A percentile compares a stretch with the other conserved stretches of the same genome.
phyloP scores from a whole-genome alignment of 2,888 invertebrate genomes.

The Plagodis dolabraria region DNA sequence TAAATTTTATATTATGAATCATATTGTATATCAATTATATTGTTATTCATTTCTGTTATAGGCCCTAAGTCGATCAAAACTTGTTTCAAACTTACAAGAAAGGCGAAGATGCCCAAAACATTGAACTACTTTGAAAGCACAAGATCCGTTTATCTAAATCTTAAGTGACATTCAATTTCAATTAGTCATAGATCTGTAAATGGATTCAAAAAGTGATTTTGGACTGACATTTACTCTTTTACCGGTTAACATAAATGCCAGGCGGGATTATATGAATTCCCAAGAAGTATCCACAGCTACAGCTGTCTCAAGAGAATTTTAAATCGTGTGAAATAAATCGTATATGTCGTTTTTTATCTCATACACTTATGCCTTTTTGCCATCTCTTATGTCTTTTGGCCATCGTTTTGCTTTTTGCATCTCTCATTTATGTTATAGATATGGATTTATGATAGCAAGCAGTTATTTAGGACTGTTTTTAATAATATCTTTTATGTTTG shows the following conservation, averaged over 20 bases:
- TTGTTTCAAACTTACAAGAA: too few relatives aligned
- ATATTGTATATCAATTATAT: too few relatives aligned
- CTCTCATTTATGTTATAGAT: slow-evolving; percentile 31
- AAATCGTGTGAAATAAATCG: slow-evolving; percentile 57
- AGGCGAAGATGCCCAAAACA: slow-evolving; percentile 22
- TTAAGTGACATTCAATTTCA: slow-evolving; percentile 68
- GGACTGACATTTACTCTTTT: slow-evolving; percentile 62
- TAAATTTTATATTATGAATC: too few relatives aligned
- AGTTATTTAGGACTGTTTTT: slow-evolving; percentile 26
- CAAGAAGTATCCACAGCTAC: slow-evolving; percentile 45
- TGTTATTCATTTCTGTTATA: too few relatives aligned
- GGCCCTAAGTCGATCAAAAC: too few relatives aligned
- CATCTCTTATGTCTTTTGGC: slow-evolving; percentile 24
- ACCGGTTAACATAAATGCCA: slow-evolving; percentile 69
- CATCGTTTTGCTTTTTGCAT: slow-evolving; percentile 12
- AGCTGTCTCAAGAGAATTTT: slow-evolving; percentile 44
- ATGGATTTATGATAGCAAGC: slow-evolving; percentile 22
- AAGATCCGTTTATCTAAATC: slow-evolving; percentile 64
- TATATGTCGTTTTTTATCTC: slow-evolving; percentile 44
- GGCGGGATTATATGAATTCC: slow-evolving; percentile 63
- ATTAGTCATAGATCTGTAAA: slow-evolving; percentile 62
- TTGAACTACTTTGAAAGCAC: slow-evolving; percentile 26
- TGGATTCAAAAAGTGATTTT: slow-evolving; percentile 30
- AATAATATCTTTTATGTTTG: slow-evolving; percentile 10
- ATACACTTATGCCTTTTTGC: slow-evolving; percentile 27